Evolutionary conservation across 2,888 invertebrate species (phyloP).

Genomic region (Tethea ocularis): DNA sequence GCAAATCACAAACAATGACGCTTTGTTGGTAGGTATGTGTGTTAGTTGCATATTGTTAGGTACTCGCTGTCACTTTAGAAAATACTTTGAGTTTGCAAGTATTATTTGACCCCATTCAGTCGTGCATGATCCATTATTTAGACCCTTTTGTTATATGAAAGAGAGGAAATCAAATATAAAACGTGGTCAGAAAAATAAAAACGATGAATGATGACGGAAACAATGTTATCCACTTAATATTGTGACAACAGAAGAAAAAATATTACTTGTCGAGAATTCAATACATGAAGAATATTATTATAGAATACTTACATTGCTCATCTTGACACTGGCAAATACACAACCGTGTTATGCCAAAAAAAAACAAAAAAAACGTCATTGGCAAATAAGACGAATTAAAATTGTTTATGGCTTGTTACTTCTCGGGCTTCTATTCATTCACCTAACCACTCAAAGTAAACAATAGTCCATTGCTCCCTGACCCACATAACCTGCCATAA

Average conservation of each 20-base stretch:
- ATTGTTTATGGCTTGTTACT: neutral
- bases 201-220: too few relatives aligned
- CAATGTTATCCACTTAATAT: too few relatives aligned
- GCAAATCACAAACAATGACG: conserved; percentile 6
- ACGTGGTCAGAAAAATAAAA: too few relatives aligned
- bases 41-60: conserved; percentile 7
- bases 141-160: too few relatives aligned
- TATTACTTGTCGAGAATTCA: too few relatives aligned
- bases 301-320: too few relatives aligned
- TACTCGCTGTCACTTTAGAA: conserved; percentile 11
- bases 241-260: too few relatives aligned
- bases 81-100: neutral
- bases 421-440: neutral
- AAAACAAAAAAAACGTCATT: neutral
- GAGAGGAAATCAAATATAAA: too few relatives aligned
- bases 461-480: conserved; percentile 10
- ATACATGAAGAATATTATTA: too few relatives aligned
- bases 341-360: too few relatives aligned
- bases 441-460: neutral
- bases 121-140: neutral
- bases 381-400: neutral
- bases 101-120: neutral
- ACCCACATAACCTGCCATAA: conserved; percentile 36
- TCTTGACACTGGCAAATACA: too few relatives aligned
- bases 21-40: conserved; percentile 5